Base-by-base conservation (phyloP, 1,140 invertebrate genomes). In the Cardiocondyla obscurior region DNA sequence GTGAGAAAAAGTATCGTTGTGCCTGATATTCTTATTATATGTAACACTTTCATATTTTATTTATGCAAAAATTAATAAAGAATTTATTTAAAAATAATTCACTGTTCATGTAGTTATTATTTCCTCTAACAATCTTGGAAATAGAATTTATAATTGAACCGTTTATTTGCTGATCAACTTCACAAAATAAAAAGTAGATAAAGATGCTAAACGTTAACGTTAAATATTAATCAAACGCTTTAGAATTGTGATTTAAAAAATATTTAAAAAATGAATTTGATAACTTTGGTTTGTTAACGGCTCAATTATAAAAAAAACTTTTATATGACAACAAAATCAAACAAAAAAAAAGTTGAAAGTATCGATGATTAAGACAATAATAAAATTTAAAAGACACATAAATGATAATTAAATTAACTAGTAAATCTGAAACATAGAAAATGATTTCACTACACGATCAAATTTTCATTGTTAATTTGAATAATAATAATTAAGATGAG, bases 291-390 rank as follows among this genome's bases (percentile, higher is more conserved):
- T n/a, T n/a, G n/a, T n/a, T n/a, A n/a, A n/a, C n/a, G n/a, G n/a
- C n/a, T n/a, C n/a, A n/a, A n/a, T n/a, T n/a, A n/a, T n/a, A 25
- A 25, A 25, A 3, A 49, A 0, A 67, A 57, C 4, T 64, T 22
- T 42, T 58, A 81, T 44, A 10, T n/a, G 42, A 36, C 30, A 39
- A 42, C 16, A 8, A 58, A 46, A 64, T 36, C 16, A 74, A 25
- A n/a, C 53, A 51, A 57, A 44, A 19, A 64, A 72, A 73, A 36
- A 2, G 33, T 16, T 30, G 12, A 85, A 55, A 67, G 1, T 14
- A 73, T 82, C 28, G 10, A 60, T 53, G 81, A 67, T 25, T 33
- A 58, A 8, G 51, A 85, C 51, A 84, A 19, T 7, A 82, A 85
- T 84, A 77, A 69, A 76, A 83, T 69, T 39, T 69, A 36, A 36